Conservation (phyloP, 2,888 invertebrate genomes). For the Gnatocerus cornutus region DNA sequence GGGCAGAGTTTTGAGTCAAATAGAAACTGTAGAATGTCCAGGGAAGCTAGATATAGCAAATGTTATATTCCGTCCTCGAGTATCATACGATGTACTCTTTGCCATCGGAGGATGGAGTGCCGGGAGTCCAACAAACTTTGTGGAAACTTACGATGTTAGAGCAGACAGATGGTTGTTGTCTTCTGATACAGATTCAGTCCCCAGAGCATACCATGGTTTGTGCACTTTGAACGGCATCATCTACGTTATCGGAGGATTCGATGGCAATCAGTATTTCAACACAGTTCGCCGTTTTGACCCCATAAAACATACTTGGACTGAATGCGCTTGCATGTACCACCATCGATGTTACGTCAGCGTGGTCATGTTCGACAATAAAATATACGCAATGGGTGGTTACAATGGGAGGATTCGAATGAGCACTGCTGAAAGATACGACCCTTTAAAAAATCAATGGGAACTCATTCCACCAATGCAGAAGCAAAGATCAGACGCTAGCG, state of each 20-base stretch:
- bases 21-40: constrained; percentile 48
- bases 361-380: constrained; percentile 79
- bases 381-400: constrained; percentile 90
- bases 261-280: constrained; percentile 85
- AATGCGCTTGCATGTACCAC: constrained; percentile 86
- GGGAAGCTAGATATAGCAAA: constrained; percentile 25
- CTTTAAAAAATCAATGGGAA: constrained; percentile 85
- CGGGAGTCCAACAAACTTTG: constrained; percentile 88
- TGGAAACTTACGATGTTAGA: constrained; percentile 85
- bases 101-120: constrained; percentile 90
- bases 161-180: constrained; percentile 86
- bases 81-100: constrained; percentile 86
- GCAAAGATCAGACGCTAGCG: constrained; percentile 85
- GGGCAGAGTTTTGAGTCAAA: constrained; percentile 53
- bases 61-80: constrained; percentile 74
- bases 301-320: constrained; percentile 82
- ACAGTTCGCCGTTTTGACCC: constrained; percentile 88
- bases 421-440: constrained; percentile 86
- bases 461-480: constrained; percentile 83
- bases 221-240: constrained; percentile 81
- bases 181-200: constrained; percentile 78
- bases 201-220: constrained; percentile 87
- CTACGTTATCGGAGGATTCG: constrained; percentile 89
- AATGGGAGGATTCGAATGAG: constrained; percentile 85
- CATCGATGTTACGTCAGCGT: constrained; percentile 85